These are phyloP conservation scores for Junonia oenone DNA, from an alignment of 2,888 invertebrate species.

Conservation along the genomic window DNA sequence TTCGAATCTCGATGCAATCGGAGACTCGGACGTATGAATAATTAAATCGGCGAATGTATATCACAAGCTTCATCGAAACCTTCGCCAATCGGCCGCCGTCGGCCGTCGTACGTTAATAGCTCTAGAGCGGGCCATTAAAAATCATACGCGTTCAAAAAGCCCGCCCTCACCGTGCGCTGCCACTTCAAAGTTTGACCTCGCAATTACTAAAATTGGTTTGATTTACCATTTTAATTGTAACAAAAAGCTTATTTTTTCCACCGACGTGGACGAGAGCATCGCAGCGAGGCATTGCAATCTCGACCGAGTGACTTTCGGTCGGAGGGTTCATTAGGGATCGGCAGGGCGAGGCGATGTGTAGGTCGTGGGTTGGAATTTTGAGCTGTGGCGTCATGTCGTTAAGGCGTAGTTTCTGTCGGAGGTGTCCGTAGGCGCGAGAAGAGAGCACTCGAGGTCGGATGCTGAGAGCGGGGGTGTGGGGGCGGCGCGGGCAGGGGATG, in stretches of 20 bases:
- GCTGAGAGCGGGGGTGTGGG: constrained; percentile 67
- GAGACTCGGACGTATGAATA: constrained; percentile 32
- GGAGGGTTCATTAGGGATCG: constrained; percentile 71
- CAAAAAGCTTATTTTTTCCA: constrained; percentile 78
- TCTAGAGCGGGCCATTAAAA: constrained; percentile 52
- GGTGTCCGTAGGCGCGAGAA: constrained; percentile 76
- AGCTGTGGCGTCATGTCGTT: constrained; percentile 69
- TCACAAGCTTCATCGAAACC: constrained; percentile 29
- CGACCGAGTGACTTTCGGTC: constrained; percentile 75
- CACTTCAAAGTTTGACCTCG: constrained; percentile 74
- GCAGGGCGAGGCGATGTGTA: constrained; percentile 47
- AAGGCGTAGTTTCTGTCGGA: constrained; percentile 75
- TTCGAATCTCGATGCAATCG: constrained; percentile 12
- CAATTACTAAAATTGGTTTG: constrained; percentile 80
- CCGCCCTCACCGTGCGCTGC: constrained; percentile 51
- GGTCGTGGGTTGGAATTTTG: constrained; percentile 59
- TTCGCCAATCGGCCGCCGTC: constrained; percentile 23
- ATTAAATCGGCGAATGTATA: constrained; percentile 37
- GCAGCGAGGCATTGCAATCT: constrained; percentile 61
- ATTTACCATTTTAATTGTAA: constrained; percentile 80
- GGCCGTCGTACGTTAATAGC: constrained; percentile 38
- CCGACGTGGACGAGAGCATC: constrained; percentile 52
- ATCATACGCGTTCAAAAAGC: constrained; percentile 60
- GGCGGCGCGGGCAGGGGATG: constrained; percentile 58
- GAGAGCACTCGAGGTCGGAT: constrained; percentile 79